Evolutionary conservation across 2,113 vertebrate genomes (phyloP), one percentile per base, ranked within the genome.

Genomic region (Tautogolabrus adspersus): DNA sequence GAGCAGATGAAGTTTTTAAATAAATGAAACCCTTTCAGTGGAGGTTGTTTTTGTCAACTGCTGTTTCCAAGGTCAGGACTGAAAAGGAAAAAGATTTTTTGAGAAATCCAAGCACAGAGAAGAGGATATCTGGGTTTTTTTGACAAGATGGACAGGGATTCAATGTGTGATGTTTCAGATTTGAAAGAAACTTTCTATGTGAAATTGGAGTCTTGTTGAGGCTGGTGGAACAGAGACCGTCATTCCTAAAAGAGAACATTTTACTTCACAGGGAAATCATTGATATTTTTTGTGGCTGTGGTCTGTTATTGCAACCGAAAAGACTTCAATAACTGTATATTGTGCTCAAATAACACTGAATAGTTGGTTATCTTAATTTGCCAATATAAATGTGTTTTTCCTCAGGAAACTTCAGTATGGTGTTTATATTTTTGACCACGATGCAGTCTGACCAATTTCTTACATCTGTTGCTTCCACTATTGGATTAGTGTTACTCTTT

Each of bases 351-450:
- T 51, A 4, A 65, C 62, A n/a, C 18, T 16, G 40, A 72, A 12
- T 26, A 42, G 52, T 37, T 40, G 3, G 15, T 26, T 6, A 26
- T 13, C 10, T 19, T 44, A 23, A 57, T 49, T 23, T 11, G 8
- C 72, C 38, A 37, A 44, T 16, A 57, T 21, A 64, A 44, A 54
- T 34, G 13, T 12, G 34, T 75, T 79, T 84, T 65, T 59, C 60
- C 62, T 75, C 66, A 54, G 67, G 63, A 26, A 65, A n/a, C 10
- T n/a, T 58, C 12, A 59, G 9, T 54, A 44, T 61, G 46, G 13
- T 77, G 42, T 67, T 40, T 26, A 77, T 23, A 49, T 70, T 72
- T 47, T 46, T 56, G 8, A 51, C 56, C 6, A 15, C 3, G 0
- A 23, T 65, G 63, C 34, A 30, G 49, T 78, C 11, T 1, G 72